Evolutionary conservation across 2,888 invertebrate species (phyloP).

Genomic region (Coelinius sp.): DNA sequence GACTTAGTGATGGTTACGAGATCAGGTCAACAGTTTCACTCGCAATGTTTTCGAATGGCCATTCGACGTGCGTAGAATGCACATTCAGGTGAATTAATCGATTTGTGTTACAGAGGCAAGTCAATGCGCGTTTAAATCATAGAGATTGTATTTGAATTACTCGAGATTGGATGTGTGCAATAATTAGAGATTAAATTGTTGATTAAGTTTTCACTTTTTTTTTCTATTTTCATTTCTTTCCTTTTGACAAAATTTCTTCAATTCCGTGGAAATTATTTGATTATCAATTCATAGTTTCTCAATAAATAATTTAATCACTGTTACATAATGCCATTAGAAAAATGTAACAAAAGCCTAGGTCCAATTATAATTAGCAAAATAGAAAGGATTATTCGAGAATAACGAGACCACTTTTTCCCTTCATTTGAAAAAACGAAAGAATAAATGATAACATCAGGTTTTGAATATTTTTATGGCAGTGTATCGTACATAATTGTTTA

Average conservation of each 20-base stretch:
- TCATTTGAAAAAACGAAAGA: neutral
- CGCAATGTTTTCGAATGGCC: constrained; percentile 36
- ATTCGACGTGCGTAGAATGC: constrained; percentile 45
- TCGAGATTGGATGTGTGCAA: neutral
- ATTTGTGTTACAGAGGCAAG: neutral
- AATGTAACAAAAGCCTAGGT: neutral
- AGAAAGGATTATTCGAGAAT: neutral
- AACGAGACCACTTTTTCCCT: neutral
- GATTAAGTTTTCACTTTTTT: neutral
- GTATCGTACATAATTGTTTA: neutral
- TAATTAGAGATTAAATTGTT: neutral
- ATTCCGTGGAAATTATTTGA: neutral
- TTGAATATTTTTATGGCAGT: neutral
- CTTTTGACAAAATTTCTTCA: neutral
- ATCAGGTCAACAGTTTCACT: constrained; percentile 48
- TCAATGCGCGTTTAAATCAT: neutral
- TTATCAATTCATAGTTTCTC: neutral
- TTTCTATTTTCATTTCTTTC: neutral
- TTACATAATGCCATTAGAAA: neutral
- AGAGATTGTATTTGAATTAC: neutral
- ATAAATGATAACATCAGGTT: neutral
- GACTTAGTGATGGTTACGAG: constrained; percentile 28
- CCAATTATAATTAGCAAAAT: neutral
- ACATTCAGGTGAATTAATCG: constrained; percentile 32
- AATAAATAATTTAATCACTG: neutral